A percentile compares a stretch with the other conserved stretches of the same genome.
Evolutionary conservation across 2,113 vertebrate genomes (phyloP).

Genomic region (Barnardius zonarius): DNA sequence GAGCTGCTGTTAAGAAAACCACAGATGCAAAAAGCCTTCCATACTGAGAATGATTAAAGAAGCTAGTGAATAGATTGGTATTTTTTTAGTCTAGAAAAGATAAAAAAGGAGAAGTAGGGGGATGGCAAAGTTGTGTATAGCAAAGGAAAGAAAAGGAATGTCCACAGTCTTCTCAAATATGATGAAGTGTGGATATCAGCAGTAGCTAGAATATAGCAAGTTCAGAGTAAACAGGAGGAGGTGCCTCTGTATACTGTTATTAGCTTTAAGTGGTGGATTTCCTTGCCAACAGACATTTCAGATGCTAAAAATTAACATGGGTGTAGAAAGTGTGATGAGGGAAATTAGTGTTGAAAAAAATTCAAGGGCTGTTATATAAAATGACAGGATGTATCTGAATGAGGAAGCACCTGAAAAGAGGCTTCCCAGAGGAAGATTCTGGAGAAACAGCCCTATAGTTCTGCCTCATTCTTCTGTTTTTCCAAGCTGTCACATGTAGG

Average conservation of each 20-base stretch:
- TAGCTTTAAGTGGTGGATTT: neutral
- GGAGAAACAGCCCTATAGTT: neutral
- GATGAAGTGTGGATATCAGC: neutral
- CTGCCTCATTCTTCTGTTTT: neutral
- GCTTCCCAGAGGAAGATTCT: neutral
- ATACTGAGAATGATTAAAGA: neutral
- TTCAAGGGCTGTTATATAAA: neutral
- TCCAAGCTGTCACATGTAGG: neutral
- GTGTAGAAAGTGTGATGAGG: neutral
- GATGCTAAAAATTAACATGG: neutral
- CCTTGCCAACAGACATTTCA: neutral
- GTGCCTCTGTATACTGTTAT: neutral
- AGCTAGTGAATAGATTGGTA: neutral
- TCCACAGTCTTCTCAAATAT: neutral
- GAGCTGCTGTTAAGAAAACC: neutral
- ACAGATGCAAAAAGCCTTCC: neutral
- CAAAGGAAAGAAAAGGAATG: neutral
- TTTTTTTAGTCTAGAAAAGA: neutral
- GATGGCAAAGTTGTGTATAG: neutral
- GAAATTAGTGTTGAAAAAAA: neutral
- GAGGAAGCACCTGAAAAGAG: neutral
- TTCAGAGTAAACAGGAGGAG: neutral
- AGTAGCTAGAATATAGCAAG: neutral
- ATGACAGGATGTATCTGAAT: neutral
- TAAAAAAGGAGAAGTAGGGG: accelerated